phyloP scores from a whole-genome alignment of 2,888 invertebrate genomes.

The Glaucopsyche alexis region DNA sequence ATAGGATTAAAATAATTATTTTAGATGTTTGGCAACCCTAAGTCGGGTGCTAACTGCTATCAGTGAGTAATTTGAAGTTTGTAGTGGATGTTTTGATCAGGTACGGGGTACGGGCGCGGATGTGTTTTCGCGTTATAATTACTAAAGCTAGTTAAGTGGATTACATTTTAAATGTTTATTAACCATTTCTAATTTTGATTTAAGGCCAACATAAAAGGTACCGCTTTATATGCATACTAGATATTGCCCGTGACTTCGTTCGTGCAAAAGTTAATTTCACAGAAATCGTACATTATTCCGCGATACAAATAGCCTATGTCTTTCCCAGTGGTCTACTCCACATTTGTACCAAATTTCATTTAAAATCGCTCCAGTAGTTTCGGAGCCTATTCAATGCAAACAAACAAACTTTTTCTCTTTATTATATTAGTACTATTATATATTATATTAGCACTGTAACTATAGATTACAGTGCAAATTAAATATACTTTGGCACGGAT shows the following conservation, averaged over 20 bases:
- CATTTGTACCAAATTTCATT: too few species aligned
- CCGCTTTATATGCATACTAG: background rate
- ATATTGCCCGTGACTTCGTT: too few species aligned
- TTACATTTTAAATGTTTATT: conserved; percentile 23
- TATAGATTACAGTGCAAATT: background rate
- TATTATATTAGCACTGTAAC: too few species aligned
- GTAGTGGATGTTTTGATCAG: conserved; percentile 25
- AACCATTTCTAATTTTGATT: background rate
- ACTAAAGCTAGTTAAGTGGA: conserved; percentile 43
- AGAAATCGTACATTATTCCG: too few species aligned
- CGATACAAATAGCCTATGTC: too few species aligned
- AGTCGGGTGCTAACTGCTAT: conserved; percentile 9
- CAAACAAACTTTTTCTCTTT: too few species aligned
- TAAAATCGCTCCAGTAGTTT: too few species aligned
- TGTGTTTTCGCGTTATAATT: conserved; percentile 55
- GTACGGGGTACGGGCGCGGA: conserved; percentile 30
- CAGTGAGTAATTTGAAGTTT: conserved; percentile 27
- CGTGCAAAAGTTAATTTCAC: too few species aligned
- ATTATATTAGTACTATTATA: too few species aligned
- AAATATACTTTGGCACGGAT: background rate
- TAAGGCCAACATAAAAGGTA: background rate
- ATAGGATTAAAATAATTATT: background rate
- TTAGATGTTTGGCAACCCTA: background rate
- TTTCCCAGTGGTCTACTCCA: too few species aligned
- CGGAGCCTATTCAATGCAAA: too few species aligned